phyloP scores from a whole-genome alignment of 2,113 vertebrate species.

The Corythornis cristatus region DNA sequence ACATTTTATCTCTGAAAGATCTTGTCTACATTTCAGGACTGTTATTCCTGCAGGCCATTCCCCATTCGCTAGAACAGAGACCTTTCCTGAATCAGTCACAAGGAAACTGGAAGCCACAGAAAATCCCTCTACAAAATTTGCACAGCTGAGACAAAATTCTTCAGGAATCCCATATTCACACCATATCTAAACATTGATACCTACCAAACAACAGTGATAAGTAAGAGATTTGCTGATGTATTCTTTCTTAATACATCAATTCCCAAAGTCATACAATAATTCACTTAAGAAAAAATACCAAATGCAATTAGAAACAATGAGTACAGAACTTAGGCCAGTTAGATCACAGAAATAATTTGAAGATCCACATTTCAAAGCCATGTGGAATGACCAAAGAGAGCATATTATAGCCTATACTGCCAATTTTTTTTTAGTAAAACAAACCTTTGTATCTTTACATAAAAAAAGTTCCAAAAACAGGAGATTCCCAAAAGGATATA shows the following conservation, averaged over 20 bases:
- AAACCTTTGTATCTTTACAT: not conserved
- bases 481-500: not conserved
- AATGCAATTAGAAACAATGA: not conserved
- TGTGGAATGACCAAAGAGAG: not conserved
- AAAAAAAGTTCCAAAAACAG: not conserved
- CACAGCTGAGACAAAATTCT: not conserved
- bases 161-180: not conserved
- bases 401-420: not conserved
- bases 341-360: not conserved
- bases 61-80: not conserved
- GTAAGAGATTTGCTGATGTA: not conserved
- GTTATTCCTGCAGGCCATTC: not conserved
- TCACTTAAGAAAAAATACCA: not conserved
- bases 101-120: not conserved
- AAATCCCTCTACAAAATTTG: not conserved
- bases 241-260: not conserved
- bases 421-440: not conserved
- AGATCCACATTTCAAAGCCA: not conserved
- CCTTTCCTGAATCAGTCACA: not conserved
- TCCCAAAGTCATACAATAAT: not conserved
- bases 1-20: not conserved
- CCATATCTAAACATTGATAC: not conserved
- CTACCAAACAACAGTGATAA: not conserved
- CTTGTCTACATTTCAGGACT: not conserved
- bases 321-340: not conserved